phyloP scores from a whole-genome alignment of 2,113 vertebrate species.

The Archocentrus centrarchus region DNA sequence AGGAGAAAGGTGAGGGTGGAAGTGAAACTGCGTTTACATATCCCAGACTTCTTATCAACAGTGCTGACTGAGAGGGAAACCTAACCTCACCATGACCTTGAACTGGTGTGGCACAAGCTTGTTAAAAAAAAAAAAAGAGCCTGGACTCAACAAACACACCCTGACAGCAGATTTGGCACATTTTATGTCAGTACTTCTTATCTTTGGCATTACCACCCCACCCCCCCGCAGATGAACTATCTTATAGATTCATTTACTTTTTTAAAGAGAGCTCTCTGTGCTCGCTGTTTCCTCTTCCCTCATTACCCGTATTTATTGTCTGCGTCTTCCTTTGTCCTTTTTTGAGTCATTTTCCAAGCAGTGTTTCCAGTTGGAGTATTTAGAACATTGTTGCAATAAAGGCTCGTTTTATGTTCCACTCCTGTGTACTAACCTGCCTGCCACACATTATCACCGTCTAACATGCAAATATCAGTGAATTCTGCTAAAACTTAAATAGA shows the following conservation, averaged over 20 bases:
- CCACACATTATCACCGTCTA: not conserved
- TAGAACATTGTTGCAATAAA: too few species aligned
- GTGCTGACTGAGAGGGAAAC: conserved; percentile 47
- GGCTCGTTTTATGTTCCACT: too few species aligned
- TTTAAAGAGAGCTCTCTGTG: not conserved
- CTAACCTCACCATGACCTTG: conserved; percentile 62
- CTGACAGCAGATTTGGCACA: not conserved
- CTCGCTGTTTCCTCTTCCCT: too few species aligned
- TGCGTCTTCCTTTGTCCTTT: too few species aligned
- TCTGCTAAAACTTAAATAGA: not conserved
- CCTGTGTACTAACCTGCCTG: too few species aligned
- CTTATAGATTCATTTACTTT: not conserved
- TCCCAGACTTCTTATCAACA: conserved; percentile 69
- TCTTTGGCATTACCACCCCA: not conserved
- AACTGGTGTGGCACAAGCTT: conserved; percentile 16
- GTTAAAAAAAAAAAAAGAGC: not conserved
- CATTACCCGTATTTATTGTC: too few species aligned
- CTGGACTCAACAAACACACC: not conserved
- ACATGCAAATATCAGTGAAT: not conserved
- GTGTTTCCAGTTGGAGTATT: too few species aligned
- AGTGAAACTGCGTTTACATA: conserved; percentile 65
- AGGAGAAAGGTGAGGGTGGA: conserved; percentile 26
- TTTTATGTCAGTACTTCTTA: conserved; percentile 11
- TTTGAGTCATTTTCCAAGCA: too few species aligned
- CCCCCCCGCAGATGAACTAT: not conserved